Evolutionary conservation across 2,888 invertebrate species (phyloP).

Genomic region (Eupithecia insigniata): DNA sequence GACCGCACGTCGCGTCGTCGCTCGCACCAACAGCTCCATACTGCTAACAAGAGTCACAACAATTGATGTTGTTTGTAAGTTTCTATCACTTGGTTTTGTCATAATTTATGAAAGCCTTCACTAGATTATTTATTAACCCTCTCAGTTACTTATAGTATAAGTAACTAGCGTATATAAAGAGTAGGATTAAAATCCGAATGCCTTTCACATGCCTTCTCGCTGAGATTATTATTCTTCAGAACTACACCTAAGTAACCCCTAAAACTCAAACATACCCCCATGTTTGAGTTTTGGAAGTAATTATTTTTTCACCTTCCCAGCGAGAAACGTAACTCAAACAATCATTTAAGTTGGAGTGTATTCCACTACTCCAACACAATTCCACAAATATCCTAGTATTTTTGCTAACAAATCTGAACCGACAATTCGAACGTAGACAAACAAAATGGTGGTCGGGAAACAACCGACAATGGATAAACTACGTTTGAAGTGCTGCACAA

Average conservation of each 20-base stretch:
- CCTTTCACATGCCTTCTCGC: not conserved
- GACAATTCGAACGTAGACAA: slow-evolving; percentile 31
- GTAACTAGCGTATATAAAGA: not conserved
- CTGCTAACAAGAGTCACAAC: not conserved
- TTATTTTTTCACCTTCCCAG: not conserved
- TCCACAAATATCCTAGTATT: not conserved
- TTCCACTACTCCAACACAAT: not conserved
- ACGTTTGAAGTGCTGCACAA: slow-evolving; percentile 52
- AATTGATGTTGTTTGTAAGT: not conserved
- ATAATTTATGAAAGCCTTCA: not conserved
- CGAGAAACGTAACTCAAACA: not conserved
- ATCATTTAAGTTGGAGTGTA: not conserved
- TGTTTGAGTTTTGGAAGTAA: no score
- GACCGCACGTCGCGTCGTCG: not conserved
- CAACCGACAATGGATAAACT: slow-evolving; percentile 50
- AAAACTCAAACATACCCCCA: no score
- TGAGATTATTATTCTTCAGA: no score
- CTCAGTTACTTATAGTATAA: no score
- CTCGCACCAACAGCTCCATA: not conserved
- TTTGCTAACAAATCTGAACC: slow-evolving; percentile 1
- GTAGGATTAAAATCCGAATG: not conserved
- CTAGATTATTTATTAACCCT: not conserved
- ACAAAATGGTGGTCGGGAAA: slow-evolving; percentile 41
- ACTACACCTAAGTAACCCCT: no score
- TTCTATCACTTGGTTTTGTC: not conserved